These are phyloP conservation scores for Gavialis gangeticus DNA, from an alignment of 2,113 vertebrate species.

Conservation along the genomic window DNA sequence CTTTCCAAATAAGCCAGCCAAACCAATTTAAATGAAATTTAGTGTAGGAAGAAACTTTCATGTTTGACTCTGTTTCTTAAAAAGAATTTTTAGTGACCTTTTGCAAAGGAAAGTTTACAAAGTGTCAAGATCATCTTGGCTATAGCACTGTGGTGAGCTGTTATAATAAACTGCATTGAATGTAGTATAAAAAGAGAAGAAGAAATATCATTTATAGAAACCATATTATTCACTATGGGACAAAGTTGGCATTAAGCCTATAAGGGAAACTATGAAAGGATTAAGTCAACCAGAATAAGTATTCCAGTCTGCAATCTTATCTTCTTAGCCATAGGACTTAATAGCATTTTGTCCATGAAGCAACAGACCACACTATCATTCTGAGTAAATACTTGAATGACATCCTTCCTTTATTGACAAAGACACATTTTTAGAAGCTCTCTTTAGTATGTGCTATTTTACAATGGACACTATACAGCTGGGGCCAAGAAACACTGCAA, in stretches of 20 bases:
- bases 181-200: not conserved
- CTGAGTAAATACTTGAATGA: constrained; percentile 25
- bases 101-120: not conserved
- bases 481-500: not conserved
- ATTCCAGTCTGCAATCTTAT: not conserved
- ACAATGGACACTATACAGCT: not conserved
- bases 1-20: not conserved
- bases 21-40: not conserved
- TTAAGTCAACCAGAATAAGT: not conserved
- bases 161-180: not conserved
- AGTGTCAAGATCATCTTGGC: not conserved
- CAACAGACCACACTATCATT: constrained; percentile 2
- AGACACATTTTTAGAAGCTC: constrained; percentile 37
- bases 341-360: not conserved
- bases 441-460: not conserved
- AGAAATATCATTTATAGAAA: not conserved
- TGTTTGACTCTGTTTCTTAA: not conserved
- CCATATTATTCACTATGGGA: not conserved
- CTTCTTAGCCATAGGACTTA: not conserved
- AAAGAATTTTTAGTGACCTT: not conserved
- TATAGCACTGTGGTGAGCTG: not conserved
- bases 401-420: constrained; percentile 30
- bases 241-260: not conserved
- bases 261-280: not conserved
- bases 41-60: not conserved